Conservation (phyloP, 2,888 invertebrate genomes). For the Arrhopalites spinosus region DNA sequence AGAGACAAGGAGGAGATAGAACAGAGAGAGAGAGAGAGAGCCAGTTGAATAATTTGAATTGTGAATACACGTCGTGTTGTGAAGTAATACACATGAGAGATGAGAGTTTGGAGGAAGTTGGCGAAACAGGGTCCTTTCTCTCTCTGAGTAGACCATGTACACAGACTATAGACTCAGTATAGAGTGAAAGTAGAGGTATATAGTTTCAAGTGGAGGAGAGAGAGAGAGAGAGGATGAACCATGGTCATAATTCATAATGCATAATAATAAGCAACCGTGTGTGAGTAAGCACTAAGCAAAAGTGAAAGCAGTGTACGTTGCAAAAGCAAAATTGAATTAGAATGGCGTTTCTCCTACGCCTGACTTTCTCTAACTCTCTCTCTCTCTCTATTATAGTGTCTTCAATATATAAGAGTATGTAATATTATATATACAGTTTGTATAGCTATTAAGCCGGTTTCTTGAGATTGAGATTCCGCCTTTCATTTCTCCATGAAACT, state of each 20-base stretch:
- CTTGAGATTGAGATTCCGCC: slow-evolving; percentile 3
- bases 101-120: slow-evolving; percentile 29
- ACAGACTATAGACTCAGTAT: neutral
- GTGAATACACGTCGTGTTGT: slow-evolving; percentile 16
- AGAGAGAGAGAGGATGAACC: slow-evolving; percentile 27
- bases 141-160: neutral
- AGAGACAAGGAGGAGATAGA: neutral
- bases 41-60: slow-evolving; percentile 16
- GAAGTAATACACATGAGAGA: slow-evolving; percentile 8
- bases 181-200: neutral
- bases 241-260: slow-evolving; percentile 39
- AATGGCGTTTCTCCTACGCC: slow-evolving; percentile 22
- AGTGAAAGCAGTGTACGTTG: slow-evolving; percentile 40
- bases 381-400: neutral
- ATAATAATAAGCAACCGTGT: slow-evolving; percentile 35
- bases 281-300: slow-evolving; percentile 41
- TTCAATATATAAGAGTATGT: no score
- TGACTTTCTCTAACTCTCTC: slow-evolving; percentile 1
- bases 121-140: slow-evolving; percentile 11
- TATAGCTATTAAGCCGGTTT: neutral
- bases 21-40: slow-evolving; percentile 8
- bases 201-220: neutral
- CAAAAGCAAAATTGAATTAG: slow-evolving; percentile 41
- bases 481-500: slow-evolving; percentile 25
- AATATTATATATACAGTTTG: no score